Base-by-base conservation (phyloP, 2,888 invertebrate species). In the Cerastis rubricosa region DNA sequence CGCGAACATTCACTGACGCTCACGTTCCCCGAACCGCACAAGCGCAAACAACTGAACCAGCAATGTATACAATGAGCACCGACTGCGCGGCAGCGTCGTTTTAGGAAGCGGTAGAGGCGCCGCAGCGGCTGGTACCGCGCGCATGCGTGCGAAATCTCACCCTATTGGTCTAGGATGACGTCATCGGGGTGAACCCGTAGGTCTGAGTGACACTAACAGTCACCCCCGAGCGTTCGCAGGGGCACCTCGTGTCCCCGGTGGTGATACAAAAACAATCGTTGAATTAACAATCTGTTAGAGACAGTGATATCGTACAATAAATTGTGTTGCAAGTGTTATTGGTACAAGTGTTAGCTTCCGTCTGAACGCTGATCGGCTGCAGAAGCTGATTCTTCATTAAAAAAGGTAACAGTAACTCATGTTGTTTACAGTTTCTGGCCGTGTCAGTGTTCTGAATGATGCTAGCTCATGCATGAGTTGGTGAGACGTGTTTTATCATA, bases 131-230 rank as follows among this genome's bases (percentile, higher is more conserved):
- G 92, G 88, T 76, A 85, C n/a, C 89, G 82, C 94, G 92, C 96
- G 96, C 96, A 95, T 94, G 96, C 96, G 96, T 91, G 84, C 70
- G 74, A 87, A 89, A 92, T 92, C 91, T 92, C 93, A 94, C 95
- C 95, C 95, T 90, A 96, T 96, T 96, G 96, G 96, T 94, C 94
- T 95, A 94, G 88, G 94, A 93, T 96, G 96, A 96, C 96, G 96
- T 96, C 96, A 96, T 95, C 95, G 92, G 96, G 96, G 96, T 96
- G 95, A 96, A 95, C 94, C 94, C 94, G 93, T 92, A 91, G 94
- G 90, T 95, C 93, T 93, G 92, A 94, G 93, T 95, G 95, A 95
- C 95, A 95, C 93, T 91, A 96, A 94, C 96, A 96, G 96, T 96
- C 94, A 96, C 95, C 96, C 96, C 94, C 89, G 92, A 94, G 94